phyloP scores from a whole-genome alignment of 2,888 invertebrate genomes.

The Drosophila siamana region DNA sequence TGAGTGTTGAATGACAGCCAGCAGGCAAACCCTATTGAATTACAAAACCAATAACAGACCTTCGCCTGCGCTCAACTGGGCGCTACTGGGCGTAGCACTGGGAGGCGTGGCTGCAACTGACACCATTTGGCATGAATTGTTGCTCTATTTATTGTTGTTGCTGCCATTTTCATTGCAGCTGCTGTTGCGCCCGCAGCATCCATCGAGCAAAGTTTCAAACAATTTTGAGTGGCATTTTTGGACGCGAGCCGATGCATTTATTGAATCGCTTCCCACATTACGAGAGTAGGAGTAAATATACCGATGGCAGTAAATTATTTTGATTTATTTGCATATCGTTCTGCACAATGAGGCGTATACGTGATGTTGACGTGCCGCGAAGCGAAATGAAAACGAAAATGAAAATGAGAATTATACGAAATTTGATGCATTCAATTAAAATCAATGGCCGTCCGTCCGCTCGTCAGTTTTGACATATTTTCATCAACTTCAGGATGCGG shows the following conservation, averaged over 20 bases:
- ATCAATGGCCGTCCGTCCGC: slow-evolving; percentile 17
- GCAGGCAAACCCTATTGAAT: slow-evolving; percentile 67
- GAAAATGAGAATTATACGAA: not conserved
- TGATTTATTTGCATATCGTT: slow-evolving; percentile 58
- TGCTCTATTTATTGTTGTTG: slow-evolving; percentile 17
- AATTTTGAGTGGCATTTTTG: slow-evolving; percentile 33
- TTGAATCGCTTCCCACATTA: slow-evolving; percentile 47
- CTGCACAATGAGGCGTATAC: slow-evolving; percentile 30
- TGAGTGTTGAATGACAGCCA: slow-evolving; percentile 69
- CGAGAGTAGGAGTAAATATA: not conserved
- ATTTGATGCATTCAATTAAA: slow-evolving; percentile 34
- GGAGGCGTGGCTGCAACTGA: slow-evolving; percentile 44
- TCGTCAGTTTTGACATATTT: slow-evolving; percentile 2
- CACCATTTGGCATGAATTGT: slow-evolving; percentile 51
- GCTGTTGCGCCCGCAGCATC: slow-evolving; percentile 23
- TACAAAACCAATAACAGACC: slow-evolving; percentile 43
- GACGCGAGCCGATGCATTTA: slow-evolving; percentile 37
- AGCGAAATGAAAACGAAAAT: slow-evolving; percentile 9
- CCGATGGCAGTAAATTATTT: slow-evolving; percentile 58
- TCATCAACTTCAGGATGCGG: slow-evolving; percentile 14
- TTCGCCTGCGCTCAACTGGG: not conserved
- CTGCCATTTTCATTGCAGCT: not conserved
- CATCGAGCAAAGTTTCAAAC: slow-evolving; percentile 22
- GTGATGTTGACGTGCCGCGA: slow-evolving; percentile 47
- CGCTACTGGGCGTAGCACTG: slow-evolving; percentile 5